Evolutionary conservation across 1,140 invertebrate genomes (phyloP).

Genomic region (Micrasema minimum): DNA sequence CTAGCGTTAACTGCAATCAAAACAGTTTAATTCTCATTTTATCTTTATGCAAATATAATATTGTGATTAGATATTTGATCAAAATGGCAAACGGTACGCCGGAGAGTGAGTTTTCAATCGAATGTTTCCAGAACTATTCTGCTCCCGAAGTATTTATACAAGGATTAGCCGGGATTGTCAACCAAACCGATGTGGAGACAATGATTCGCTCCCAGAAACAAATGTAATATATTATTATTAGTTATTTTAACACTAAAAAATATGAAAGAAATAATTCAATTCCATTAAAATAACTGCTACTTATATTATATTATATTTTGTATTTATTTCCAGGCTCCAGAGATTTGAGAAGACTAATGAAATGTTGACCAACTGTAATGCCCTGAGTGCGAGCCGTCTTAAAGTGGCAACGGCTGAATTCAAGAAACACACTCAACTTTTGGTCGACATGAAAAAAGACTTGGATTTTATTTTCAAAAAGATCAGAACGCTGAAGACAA

Average conservation of each 20-base stretch:
- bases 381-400: slow-evolving; percentile 82
- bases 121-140: slow-evolving; percentile 90
- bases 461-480: slow-evolving; percentile 77
- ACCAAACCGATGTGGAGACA: slow-evolving; percentile 89
- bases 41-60: not conserved
- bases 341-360: slow-evolving; percentile 97
- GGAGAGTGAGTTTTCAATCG: slow-evolving; percentile 69
- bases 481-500: slow-evolving; percentile 81
- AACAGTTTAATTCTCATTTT: not conserved
- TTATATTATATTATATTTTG: no score
- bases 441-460: slow-evolving; percentile 79
- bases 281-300: no score
- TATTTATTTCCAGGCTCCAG: slow-evolving; percentile 76
- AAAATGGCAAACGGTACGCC: slow-evolving; percentile 65
- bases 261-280: no score
- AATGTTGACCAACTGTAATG: slow-evolving; percentile 96
- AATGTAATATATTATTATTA: slow-evolving; percentile 74
- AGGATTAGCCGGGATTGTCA: slow-evolving; percentile 88
- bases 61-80: not conserved
- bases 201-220: slow-evolving; percentile 93
- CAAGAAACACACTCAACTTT: slow-evolving; percentile 86
- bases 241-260: no score
- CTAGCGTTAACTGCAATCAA: no score
- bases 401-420: slow-evolving; percentile 87
- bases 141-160: slow-evolving; percentile 92